Base-by-base conservation (phyloP, 2,888 invertebrate species). In the Caenorhabditis becei region DNA sequence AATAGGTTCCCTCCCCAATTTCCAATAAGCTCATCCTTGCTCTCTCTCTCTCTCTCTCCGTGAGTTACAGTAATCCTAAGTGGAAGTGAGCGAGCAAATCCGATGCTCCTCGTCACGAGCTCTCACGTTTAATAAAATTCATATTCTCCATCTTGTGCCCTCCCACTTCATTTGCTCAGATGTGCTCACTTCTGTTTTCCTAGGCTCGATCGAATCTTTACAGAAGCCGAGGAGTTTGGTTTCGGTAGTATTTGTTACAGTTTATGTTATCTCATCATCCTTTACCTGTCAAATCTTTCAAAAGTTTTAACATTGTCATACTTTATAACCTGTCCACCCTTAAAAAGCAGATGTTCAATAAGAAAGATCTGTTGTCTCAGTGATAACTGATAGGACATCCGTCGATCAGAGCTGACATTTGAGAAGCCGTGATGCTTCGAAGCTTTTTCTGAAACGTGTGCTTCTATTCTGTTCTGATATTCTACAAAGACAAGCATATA, bases 41-140 rank as follows among this genome's bases (percentile, higher is more conserved):
- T 23, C 61, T 37, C 63, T 65, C 24, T 14, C 63, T 65, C 24
- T 14, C 41, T 41, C 41, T 14, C 41, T 41, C 41, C 41, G 14
- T 41, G 74, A 74, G 74, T 65, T 75, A 75, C 75, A 75, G 75
- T 75, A 75, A 75, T 75, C 75, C 75, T 75, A 61, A 75, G 75
- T 75, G 75, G 75, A 66, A 74, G 62, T 62, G 72, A 75, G 51
- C 58, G 51, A 75, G 61, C 49, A 62, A 62, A 62, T 77, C 77
- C 71, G 23, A 37, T 51, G n/a, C 37, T 51, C 35, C 59, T 32
- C 54, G 51, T 69, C 77, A 62, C 51, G 58, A 69, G 67, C 77
- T 77, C 77, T 77, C 77, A 75, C 75, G 66, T 75, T 75, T 75
- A 75, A 75, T 75, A 75, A 66, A 75, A 75, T 75, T 75, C 75